Conservation (phyloP, 2,888 invertebrate species). For the Pammene aurita region DNA sequence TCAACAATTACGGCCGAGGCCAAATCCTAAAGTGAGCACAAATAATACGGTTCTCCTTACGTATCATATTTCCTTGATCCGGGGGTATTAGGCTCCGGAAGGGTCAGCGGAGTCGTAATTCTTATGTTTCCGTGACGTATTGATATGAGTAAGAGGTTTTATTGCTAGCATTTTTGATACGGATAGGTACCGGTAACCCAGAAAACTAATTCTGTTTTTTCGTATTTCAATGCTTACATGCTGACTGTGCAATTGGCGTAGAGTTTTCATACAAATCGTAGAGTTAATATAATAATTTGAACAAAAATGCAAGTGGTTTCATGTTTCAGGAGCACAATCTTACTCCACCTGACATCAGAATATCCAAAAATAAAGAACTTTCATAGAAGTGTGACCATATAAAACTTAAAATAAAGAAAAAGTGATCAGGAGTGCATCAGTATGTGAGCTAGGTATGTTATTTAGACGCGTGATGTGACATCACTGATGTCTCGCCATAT, state of each 20-base stretch:
- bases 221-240: not conserved
- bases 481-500: not conserved
- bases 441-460: not conserved
- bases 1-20: constrained; percentile 57
- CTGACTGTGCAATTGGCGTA: too few relatives aligned
- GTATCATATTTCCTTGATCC: constrained; percentile 80
- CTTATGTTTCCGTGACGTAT: constrained; percentile 56
- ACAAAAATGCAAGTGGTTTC: too few relatives aligned
- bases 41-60: constrained; percentile 73
- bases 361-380: too few relatives aligned
- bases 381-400: too few relatives aligned
- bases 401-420: too few relatives aligned
- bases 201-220: not conserved
- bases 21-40: constrained; percentile 76
- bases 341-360: too few relatives aligned
- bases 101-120: constrained; percentile 73
- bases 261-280: too few relatives aligned
- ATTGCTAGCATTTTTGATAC: constrained; percentile 45
- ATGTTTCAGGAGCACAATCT: too few relatives aligned
- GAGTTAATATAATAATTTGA: too few relatives aligned
- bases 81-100: constrained; percentile 68
- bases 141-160: constrained; percentile 66
- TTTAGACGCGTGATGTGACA: not conserved
- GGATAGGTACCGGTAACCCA: constrained; percentile 16
- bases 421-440: too few relatives aligned